phyloP scores from a whole-genome alignment of 1,140 invertebrate genomes.

The Sesamia nonagrioides region DNA sequence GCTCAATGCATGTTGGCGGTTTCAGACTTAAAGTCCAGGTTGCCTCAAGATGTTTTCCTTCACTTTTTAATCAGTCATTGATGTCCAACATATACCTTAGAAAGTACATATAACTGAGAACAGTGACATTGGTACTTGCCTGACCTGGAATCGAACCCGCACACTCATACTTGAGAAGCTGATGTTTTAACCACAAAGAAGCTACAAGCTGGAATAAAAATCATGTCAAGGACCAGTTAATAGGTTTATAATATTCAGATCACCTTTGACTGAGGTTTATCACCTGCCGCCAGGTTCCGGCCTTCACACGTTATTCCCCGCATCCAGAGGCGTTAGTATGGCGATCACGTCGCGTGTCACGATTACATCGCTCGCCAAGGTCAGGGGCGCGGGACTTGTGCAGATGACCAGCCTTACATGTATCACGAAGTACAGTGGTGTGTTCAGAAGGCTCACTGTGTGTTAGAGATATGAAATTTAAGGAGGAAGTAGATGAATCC shows the following conservation, averaged over 20 bases:
- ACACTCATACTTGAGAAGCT: too few species aligned
- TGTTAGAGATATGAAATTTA: background rate
- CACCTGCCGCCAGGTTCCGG: slow-evolving; percentile 8
- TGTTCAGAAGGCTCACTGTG: background rate
- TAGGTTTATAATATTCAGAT: slow-evolving; percentile 13
- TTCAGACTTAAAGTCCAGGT: too few species aligned
- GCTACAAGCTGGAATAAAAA: background rate
- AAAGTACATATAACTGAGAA: too few species aligned
- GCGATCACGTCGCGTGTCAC: slow-evolving; percentile 11
- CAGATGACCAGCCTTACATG: slow-evolving; percentile 15
- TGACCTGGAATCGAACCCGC: too few species aligned
- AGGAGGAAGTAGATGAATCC: background rate
- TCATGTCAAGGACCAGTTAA: slow-evolving; percentile 22
- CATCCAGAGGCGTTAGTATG: slow-evolving; percentile 13
- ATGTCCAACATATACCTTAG: too few species aligned
- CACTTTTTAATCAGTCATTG: too few species aligned
- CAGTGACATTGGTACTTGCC: too few species aligned
- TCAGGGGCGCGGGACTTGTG: slow-evolving; percentile 17
- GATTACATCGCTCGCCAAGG: slow-evolving; percentile 33
- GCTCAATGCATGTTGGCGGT: too few species aligned
- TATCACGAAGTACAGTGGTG: background rate
- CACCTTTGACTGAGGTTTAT: slow-evolving; percentile 18
- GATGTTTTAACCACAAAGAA: too few species aligned
- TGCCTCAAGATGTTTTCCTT: too few species aligned
- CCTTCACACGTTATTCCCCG: slow-evolving; percentile 32